phyloP scores from a whole-genome alignment of 2,113 vertebrate species.

The Epinephelus lanceolatus region DNA sequence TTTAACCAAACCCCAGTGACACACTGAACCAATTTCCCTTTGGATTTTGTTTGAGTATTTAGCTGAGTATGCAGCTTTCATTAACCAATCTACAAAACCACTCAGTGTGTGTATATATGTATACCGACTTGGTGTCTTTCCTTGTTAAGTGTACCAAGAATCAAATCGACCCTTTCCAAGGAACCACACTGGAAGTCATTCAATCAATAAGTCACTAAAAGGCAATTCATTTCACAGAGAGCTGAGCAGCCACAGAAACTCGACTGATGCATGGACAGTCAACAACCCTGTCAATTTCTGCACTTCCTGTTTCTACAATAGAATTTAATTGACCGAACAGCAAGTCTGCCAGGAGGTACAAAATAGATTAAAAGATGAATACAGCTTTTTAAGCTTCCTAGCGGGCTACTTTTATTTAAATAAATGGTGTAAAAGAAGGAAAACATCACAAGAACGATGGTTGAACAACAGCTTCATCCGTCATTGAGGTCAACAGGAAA shows the following conservation, averaged over 20 bases:
- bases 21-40: background rate
- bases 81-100: background rate
- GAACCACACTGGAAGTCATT: background rate
- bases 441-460: background rate
- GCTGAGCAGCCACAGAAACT: background rate
- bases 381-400: background rate
- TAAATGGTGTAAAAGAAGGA: background rate
- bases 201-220: constrained; percentile 17
- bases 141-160: background rate
- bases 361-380: background rate
- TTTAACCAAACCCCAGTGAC: background rate
- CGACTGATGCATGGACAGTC: background rate
- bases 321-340: background rate
- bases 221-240: background rate
- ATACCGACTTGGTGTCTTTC: background rate
- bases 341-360: background rate
- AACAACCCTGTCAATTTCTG: background rate
- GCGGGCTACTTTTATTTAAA: background rate
- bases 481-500: background rate
- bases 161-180: constrained; percentile 4
- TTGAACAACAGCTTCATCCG: background rate
- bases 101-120: background rate
- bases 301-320: constrained; percentile 1
- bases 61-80: background rate
- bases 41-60: background rate